Evolutionary conservation across 2,113 vertebrate genomes (phyloP).

Genomic region (Chionodraco myersi): DNA sequence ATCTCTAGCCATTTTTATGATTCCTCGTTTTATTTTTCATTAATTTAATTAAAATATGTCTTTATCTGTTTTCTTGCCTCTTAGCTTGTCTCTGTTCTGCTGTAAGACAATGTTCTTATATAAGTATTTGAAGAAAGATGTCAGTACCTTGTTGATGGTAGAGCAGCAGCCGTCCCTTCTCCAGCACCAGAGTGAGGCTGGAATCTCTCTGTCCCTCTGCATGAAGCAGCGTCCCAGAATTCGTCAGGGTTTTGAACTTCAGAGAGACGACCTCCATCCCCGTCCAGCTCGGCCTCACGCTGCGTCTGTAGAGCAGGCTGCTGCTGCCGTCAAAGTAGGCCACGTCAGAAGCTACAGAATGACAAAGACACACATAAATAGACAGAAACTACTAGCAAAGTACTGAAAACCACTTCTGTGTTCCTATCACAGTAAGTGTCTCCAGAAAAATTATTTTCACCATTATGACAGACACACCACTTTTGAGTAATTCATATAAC

Average conservation of each 20-base stretch:
- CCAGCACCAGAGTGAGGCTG: constrained; percentile 73
- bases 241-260: constrained; percentile 75
- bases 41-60: neutral
- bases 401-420: too few relatives aligned
- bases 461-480: too few relatives aligned
- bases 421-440: too few relatives aligned
- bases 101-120: neutral
- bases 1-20: neutral
- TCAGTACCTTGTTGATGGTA: constrained; percentile 73
- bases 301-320: constrained; percentile 68
- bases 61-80: neutral
- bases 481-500: too few relatives aligned
- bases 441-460: too few relatives aligned
- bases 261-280: constrained; percentile 61
- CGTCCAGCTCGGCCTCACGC: constrained; percentile 28
- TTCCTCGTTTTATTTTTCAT: too few relatives aligned
- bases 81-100: neutral
- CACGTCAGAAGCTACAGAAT: constrained; percentile 65
- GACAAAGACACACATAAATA: neutral
- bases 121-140: neutral
- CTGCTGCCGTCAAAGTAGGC: constrained; percentile 74
- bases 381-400: too few relatives aligned
- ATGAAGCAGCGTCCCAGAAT: constrained; percentile 72
- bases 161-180: constrained; percentile 73
- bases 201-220: constrained; percentile 67